phyloP scores from a whole-genome alignment of 2,113 vertebrate species.

The Piaya cayana region DNA sequence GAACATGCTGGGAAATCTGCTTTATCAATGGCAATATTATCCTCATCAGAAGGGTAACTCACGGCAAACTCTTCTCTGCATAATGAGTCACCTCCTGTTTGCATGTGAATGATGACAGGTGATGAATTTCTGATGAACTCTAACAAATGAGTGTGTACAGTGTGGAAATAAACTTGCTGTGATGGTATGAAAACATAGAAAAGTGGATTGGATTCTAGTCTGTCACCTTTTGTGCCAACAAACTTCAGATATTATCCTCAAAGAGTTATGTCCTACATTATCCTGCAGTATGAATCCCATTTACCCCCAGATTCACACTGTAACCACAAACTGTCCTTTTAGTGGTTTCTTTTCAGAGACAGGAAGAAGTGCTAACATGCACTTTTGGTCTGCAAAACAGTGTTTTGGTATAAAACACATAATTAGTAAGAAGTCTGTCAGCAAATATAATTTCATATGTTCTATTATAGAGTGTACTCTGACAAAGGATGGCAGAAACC shows the following conservation, averaged over 20 bases:
- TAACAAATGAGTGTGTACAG: background rate
- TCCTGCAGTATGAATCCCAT: background rate
- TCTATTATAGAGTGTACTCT: background rate
- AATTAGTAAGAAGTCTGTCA: background rate
- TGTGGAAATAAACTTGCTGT: background rate
- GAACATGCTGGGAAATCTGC: background rate
- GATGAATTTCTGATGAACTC: background rate
- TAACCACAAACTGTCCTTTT: background rate
- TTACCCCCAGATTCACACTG: background rate
- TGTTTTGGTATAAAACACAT: background rate
- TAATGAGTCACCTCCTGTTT: background rate
- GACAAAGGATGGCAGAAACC: background rate
- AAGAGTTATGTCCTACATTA: accelerated
- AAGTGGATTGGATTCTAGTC: background rate
- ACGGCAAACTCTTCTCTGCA: background rate
- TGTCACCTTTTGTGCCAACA: background rate
- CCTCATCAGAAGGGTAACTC: background rate
- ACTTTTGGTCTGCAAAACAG: background rate
- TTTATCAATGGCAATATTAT: background rate
- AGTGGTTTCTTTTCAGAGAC: background rate
- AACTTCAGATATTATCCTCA: background rate
- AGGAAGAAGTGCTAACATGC: background rate
- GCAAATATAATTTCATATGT: background rate
- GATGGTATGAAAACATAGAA: background rate
- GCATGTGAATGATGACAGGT: background rate